phyloP scores from a whole-genome alignment of 2,113 vertebrate genomes.

The Mustela nigripes region DNA sequence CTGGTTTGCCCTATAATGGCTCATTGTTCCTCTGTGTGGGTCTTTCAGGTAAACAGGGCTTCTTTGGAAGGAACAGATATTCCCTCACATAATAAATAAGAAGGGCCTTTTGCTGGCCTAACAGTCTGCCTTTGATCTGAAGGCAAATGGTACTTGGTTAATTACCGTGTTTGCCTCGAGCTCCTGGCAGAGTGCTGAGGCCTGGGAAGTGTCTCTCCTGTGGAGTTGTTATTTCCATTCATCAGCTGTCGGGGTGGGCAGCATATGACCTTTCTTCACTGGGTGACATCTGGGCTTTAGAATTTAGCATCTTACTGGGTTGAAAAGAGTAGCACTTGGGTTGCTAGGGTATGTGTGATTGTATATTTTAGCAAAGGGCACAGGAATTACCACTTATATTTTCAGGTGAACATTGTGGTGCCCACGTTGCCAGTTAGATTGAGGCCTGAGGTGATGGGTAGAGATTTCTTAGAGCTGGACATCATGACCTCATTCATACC shows the following conservation, averaged over 20 bases:
- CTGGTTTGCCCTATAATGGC: slow-evolving; percentile 52
- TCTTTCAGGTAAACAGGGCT: slow-evolving; percentile 70
- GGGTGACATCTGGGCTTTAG: slow-evolving; percentile 41
- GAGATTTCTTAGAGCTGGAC: neutral
- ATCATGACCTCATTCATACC: neutral
- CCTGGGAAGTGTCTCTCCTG: slow-evolving; percentile 55
- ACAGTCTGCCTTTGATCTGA: slow-evolving; percentile 77
- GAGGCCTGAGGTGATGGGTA: neutral
- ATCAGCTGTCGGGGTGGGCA: slow-evolving; percentile 15
- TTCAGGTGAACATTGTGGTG: slow-evolving; percentile 2
- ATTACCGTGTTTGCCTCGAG: slow-evolving; percentile 65
- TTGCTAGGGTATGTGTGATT: neutral
- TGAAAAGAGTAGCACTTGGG: slow-evolving; percentile 31
- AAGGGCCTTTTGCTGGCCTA: slow-evolving; percentile 66
- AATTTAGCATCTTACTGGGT: neutral
- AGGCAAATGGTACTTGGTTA: slow-evolving; percentile 60
- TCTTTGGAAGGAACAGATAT: slow-evolving; percentile 67
- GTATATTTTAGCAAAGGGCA: slow-evolving; percentile 17
- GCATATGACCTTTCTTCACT: slow-evolving; percentile 47
- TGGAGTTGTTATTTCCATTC: slow-evolving; percentile 65
- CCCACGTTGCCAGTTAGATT: neutral
- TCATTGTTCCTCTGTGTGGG: slow-evolving; percentile 65
- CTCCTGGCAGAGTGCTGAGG: slow-evolving; percentile 36
- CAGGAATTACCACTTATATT: slow-evolving; percentile 35
- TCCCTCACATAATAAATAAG: slow-evolving; percentile 69